Conservation (phyloP, 1,140 invertebrate genomes). For the Drosophila santomea region DNA sequence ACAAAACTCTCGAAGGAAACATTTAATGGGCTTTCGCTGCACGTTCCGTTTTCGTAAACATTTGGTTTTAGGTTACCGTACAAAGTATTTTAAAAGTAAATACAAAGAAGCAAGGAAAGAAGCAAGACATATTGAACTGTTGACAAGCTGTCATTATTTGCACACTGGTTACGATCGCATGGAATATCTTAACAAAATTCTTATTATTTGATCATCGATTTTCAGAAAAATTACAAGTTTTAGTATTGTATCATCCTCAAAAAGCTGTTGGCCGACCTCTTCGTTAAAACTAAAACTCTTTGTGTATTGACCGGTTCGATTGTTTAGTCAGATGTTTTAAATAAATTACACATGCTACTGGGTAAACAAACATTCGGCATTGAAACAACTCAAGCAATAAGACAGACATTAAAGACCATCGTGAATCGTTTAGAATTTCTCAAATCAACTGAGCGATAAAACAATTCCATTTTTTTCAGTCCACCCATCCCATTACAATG, state of each 20-base stretch:
- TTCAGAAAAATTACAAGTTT: not conserved
- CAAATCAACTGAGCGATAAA: constrained; percentile 30
- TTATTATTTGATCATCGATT: no score
- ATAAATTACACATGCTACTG: constrained; percentile 53
- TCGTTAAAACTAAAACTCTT: constrained; percentile 7
- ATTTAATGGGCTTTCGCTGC: constrained; percentile 2
- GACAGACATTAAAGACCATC: constrained; percentile 42
- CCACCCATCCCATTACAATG: not conserved
- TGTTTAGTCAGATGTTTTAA: constrained; percentile 55
- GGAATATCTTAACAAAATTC: not conserved
- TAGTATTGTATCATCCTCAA: not conserved
- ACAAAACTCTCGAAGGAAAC: constrained; percentile 5
- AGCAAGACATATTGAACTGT: constrained; percentile 24
- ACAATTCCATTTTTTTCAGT: not conserved
- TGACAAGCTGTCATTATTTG: constrained; percentile 61
- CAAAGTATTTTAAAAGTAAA: constrained; percentile 33
- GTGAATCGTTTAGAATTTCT: constrained; percentile 23
- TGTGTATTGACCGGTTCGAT: constrained; percentile 27
- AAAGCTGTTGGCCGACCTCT: constrained; percentile 2
- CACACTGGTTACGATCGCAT: constrained; percentile 27
- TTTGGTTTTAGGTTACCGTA: constrained; percentile 63
- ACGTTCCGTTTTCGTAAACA: constrained; percentile 46
- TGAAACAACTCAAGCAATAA: constrained; percentile 32
- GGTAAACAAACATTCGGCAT: constrained; percentile 53
- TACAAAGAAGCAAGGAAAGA: constrained; percentile 4